A percentile compares a stretch with the other conserved stretches of the same genome.
phyloP scores from a whole-genome alignment of 2,113 vertebrate genomes.

The Channa maculata region DNA sequence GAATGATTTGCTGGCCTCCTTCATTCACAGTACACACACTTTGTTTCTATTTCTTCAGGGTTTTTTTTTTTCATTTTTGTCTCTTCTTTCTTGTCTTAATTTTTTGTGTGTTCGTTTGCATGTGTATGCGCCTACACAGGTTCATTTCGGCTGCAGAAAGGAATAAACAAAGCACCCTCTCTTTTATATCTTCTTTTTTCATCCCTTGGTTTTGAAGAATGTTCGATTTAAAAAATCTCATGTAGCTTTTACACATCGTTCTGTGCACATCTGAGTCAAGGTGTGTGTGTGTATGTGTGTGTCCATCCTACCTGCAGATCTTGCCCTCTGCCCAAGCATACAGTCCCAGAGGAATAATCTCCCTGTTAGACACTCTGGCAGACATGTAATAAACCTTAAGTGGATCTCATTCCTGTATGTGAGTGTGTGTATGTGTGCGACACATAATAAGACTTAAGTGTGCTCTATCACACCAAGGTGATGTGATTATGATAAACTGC shows the following conservation, averaged over 20 bases:
- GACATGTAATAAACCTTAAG: constrained; percentile 77
- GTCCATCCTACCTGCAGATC: constrained; percentile 20
- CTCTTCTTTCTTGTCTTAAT: constrained; percentile 10
- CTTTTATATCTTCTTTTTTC: constrained; percentile 1
- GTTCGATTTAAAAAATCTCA: too few relatives aligned
- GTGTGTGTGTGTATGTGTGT: constrained; percentile 5
- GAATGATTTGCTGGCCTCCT: constrained; percentile 32
- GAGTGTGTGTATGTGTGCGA: constrained; percentile 32
- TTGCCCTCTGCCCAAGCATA: constrained; percentile 61
- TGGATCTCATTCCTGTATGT: constrained; percentile 55
- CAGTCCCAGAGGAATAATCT: constrained; percentile 69
- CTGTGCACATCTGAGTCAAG: neutral
- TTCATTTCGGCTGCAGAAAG: constrained; percentile 4
- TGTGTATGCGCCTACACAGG: neutral
- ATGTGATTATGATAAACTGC: constrained; percentile 81
- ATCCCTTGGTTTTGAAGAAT: neutral
- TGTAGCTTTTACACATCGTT: too few relatives aligned
- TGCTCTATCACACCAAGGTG: constrained; percentile 72
- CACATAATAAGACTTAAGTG: constrained; percentile 75
- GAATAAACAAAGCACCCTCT: neutral
- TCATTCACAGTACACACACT: constrained; percentile 28
- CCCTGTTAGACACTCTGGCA: constrained; percentile 68
- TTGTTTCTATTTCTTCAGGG: too few relatives aligned
- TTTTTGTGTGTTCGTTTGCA: constrained; percentile 8
- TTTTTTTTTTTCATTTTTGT: neutral